These are phyloP conservation scores for Tragelaphus buxtoni DNA, from an alignment of 2,113 vertebrate species.

Conservation along the genomic window DNA sequence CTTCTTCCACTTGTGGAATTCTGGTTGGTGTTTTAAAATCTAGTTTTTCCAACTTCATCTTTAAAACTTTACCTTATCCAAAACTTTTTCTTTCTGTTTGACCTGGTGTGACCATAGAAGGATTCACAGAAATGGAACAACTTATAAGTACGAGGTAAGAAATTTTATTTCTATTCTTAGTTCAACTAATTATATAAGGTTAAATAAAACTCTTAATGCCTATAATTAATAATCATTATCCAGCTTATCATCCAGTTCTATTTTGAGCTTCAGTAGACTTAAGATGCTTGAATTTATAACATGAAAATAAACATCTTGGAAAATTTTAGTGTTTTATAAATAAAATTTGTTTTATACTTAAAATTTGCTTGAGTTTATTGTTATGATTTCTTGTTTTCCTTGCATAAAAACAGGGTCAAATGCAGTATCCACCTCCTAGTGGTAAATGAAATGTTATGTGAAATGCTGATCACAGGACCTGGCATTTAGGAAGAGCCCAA, in stretches of 20 bases:
- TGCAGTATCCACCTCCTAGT: background rate
- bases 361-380: background rate
- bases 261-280: background rate
- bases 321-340: background rate
- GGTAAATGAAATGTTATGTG: background rate
- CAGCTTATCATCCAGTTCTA: background rate
- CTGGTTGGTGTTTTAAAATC: background rate
- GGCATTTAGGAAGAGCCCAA: rapidly evolving
- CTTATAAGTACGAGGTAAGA: background rate
- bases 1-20: background rate
- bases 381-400: background rate
- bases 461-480: background rate
- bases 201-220: background rate
- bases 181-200: background rate
- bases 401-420: background rate
- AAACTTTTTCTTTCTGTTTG: background rate
- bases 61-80: background rate
- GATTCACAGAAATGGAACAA: background rate
- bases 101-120: background rate
- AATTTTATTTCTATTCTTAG: background rate
- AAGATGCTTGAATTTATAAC: background rate
- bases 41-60: background rate
- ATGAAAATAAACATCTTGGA: background rate
- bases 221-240: background rate
- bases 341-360: background rate